Conservation (phyloP, 2,113 vertebrate genomes). For the Amphiprion percula region DNA sequence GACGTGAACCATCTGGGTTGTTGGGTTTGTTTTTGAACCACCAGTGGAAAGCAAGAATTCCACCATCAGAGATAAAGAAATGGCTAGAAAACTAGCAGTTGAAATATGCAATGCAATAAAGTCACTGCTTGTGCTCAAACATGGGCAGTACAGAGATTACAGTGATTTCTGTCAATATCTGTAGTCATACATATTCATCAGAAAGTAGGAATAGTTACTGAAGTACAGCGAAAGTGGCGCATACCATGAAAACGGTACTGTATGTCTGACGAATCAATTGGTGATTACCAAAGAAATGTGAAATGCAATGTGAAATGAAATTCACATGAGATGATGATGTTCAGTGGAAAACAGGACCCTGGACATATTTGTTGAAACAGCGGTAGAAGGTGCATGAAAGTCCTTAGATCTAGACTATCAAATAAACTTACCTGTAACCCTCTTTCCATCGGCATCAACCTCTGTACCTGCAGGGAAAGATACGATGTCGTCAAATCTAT, state of each 20-base stretch:
- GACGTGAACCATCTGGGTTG: background rate
- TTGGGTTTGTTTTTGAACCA: slow-evolving; percentile 7
- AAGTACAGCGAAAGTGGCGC: slow-evolving; percentile 11
- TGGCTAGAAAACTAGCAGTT: background rate
- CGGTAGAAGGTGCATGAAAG: slow-evolving; percentile 25
- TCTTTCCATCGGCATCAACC: slow-evolving; percentile 34
- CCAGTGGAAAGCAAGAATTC: slow-evolving; percentile 10
- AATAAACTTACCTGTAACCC: slow-evolving; percentile 73
- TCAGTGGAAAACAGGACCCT: slow-evolving; percentile 5
- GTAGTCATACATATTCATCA: background rate
- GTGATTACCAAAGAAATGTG: slow-evolving; percentile 21
- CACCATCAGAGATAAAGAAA: background rate
- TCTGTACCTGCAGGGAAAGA: slow-evolving; percentile 59
- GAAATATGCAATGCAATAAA: slow-evolving; percentile 1
- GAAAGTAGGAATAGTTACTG: background rate
- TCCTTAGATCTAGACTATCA: background rate
- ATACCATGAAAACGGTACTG: slow-evolving; percentile 49
- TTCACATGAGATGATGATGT: slow-evolving; percentile 15
- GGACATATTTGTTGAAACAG: slow-evolving; percentile 33
- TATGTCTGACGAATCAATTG: slow-evolving; percentile 15
- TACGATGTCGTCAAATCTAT: background rate
- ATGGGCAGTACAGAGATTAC: background rate
- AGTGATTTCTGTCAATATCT: background rate
- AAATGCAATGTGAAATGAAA: slow-evolving; percentile 12
- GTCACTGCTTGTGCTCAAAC: background rate